These are phyloP conservation scores for Solenodon paradoxus DNA, from an alignment of 2,113 vertebrate species.

Conservation along the genomic window DNA sequence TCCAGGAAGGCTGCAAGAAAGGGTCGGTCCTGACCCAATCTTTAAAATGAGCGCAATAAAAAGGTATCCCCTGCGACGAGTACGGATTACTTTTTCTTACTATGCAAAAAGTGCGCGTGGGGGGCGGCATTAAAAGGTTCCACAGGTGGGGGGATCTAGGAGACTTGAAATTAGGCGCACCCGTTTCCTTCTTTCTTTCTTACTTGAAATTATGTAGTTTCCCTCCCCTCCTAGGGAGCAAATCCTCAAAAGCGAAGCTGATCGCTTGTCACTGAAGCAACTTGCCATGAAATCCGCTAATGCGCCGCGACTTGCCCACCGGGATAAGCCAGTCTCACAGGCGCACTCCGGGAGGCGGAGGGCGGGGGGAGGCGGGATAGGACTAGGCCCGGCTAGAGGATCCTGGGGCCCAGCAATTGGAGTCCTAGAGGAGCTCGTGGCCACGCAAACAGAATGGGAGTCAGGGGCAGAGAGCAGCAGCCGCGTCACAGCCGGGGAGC, in stretches of 20 bases:
- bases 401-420: slow-evolving; percentile 52
- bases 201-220: slow-evolving; percentile 83
- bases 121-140: background rate
- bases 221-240: slow-evolving; percentile 75
- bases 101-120: background rate
- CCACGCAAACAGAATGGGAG: slow-evolving; percentile 59
- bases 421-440: slow-evolving; percentile 61
- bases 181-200: slow-evolving; percentile 64
- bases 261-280: slow-evolving; percentile 79
- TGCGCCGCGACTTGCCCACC: slow-evolving; percentile 77
- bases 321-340: slow-evolving; percentile 80
- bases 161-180: background rate
- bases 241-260: slow-evolving; percentile 68
- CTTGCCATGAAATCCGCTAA: slow-evolving; percentile 78
- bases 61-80: slow-evolving; percentile 80
- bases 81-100: slow-evolving; percentile 70
- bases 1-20: slow-evolving; percentile 40
- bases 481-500: slow-evolving; percentile 53
- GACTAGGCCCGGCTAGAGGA: background rate
- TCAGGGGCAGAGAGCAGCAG: slow-evolving; percentile 63
- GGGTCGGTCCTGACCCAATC: background rate
- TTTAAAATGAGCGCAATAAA: slow-evolving; percentile 81
- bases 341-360: slow-evolving; percentile 68
- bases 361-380: background rate
- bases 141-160: background rate